These are phyloP conservation scores for Leucophenga montana DNA, from an alignment of 2,888 invertebrate species.

Conservation along the genomic window DNA sequence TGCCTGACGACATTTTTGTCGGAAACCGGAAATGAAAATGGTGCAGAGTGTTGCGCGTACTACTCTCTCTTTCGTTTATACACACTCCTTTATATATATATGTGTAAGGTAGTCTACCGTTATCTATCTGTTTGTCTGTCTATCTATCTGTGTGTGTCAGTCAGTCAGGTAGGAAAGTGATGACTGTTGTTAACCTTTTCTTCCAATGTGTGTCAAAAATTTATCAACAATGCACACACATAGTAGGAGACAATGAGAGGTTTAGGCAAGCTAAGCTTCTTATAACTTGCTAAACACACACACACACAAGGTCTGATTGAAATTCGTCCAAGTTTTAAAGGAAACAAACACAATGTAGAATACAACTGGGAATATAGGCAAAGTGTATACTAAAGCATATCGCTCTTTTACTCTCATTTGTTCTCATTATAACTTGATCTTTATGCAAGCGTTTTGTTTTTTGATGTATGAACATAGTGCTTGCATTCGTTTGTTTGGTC, in stretches of 20 bases:
- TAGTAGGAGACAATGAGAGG: too few species aligned
- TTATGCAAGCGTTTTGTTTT: too few species aligned
- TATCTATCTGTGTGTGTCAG: constrained; percentile 24
- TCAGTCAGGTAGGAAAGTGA: constrained; percentile 24
- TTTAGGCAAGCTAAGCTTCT: background rate
- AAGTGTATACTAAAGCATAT: too few species aligned
- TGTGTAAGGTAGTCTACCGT: constrained; percentile 1
- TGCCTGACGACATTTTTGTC: background rate
- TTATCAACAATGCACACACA: background rate
- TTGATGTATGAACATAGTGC: too few species aligned
- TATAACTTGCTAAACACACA: background rate
- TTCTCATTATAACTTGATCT: too few species aligned
- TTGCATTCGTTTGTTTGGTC: too few species aligned
- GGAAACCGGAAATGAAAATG: constrained; percentile 5
- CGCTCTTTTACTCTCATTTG: too few species aligned
- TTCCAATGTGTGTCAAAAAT: constrained; percentile 18
- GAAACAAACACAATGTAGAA: too few species aligned
- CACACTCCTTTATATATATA: background rate
- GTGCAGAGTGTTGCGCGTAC: background rate
- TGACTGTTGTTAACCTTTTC: constrained; percentile 38
- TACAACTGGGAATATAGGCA: too few species aligned
- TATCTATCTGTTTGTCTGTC: constrained; percentile 27
- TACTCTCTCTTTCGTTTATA: background rate
- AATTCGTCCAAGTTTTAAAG: too few species aligned
- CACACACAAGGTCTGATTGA: too few species aligned